Evolutionary conservation across 2,113 vertebrate genomes (phyloP), one percentile per base, ranked within the genome.

Genomic region (Catharus fuscescens): DNA sequence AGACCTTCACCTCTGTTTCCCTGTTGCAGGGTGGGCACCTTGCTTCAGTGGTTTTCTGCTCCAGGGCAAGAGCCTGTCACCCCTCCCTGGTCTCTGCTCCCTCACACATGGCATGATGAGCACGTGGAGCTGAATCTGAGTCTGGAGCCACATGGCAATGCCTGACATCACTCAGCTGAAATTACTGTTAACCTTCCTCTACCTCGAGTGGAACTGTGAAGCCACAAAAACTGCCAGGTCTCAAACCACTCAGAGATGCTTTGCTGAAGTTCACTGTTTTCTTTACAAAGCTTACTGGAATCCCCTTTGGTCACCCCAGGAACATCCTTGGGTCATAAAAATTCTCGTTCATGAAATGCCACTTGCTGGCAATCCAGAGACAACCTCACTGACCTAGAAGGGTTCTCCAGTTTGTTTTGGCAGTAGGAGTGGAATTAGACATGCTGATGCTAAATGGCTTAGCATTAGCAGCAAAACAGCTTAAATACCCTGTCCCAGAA

Each of bases 401-500:
- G 61, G 59, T 73, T 92, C 69, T 82, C 86, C 54, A 31, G 57
- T 81, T 89, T 72, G 66, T 91, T 88, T 79, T 87, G 89, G 87
- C 53, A 77, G n/a, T 21, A 71, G 91, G 53, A 87, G 36, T 61
- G 40, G 78, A 76, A 90, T 91, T 89, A 92, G 67, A 87, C 31
- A 38, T 14, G 50, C 65, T 95, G 90, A 87, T 76, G 89, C 80
- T 92, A 80, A 94, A 93, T 59, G 62, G 78, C 81, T 96, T 95
- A 92, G 87, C 61, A 90, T 90, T 92, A 95, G 79, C 47, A 72
- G 80, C 70, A 85, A 38, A 84, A 79, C 78, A 92, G 91, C 91
- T 95, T 94, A 94, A 87, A 42, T 42, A 32, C n/a, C 53, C 86
- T 79, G 57, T 72, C 53, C 73, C 84, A 93, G 86, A 91, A 92